These are phyloP conservation scores for Xestia c-nigrum DNA, from an alignment of 2,888 invertebrate genomes.

Conservation along the genomic window DNA sequence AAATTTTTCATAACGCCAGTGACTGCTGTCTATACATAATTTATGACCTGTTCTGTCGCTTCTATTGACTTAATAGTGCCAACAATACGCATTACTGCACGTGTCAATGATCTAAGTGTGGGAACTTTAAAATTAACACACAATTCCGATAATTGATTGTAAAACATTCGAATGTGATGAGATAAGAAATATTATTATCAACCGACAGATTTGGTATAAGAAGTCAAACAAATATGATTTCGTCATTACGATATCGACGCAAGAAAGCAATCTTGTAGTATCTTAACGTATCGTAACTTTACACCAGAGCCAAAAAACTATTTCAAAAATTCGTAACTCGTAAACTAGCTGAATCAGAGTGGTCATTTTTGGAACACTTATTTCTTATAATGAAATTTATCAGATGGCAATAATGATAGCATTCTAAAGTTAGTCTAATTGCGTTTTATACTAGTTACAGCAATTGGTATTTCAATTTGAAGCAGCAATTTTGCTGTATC, in stretches of 20 bases:
- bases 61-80: constrained; percentile 26
- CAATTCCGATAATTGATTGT: constrained; percentile 1
- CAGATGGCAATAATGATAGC: too few species aligned
- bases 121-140: constrained; percentile 32
- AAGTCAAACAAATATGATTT: constrained; percentile 13
- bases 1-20: constrained; percentile 22
- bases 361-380: too few species aligned
- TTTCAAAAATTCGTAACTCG: too few species aligned
- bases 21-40: constrained; percentile 20
- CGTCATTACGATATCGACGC: background rate
- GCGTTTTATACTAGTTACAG: too few species aligned
- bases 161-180: constrained; percentile 15
- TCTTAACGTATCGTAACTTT: too few species aligned
- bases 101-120: constrained; percentile 49
- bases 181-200: constrained; percentile 13
- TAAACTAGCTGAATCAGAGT: too few species aligned
- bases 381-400: too few species aligned
- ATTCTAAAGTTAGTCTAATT: too few species aligned
- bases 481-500: too few species aligned
- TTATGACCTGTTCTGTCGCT: constrained; percentile 15
- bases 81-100: constrained; percentile 19
- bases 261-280: too few species aligned
- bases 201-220: background rate
- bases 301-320: too few species aligned
- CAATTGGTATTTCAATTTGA: too few species aligned